A percentile compares a stretch with the other conserved stretches of the same genome.
phyloP scores from a whole-genome alignment of 2,113 vertebrate species.

The Archilochus colubris region DNA sequence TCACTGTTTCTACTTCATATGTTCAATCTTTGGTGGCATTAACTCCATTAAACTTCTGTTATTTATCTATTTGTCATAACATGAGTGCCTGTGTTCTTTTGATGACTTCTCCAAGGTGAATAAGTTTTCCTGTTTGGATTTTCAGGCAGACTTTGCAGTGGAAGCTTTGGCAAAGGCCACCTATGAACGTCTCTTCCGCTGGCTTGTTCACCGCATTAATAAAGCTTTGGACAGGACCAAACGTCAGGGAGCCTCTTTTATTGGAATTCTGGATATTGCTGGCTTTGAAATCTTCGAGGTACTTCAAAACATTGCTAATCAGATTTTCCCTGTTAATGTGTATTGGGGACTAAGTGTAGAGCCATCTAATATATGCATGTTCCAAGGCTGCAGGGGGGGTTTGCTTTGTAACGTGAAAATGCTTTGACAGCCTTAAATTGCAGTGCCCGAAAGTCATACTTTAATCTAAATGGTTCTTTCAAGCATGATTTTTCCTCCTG shows the following conservation, averaged over 20 bases:
- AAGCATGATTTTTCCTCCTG: background rate
- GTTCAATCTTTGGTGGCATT: background rate
- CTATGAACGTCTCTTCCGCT: constrained; percentile 97
- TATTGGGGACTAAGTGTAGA: background rate
- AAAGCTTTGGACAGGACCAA: constrained; percentile 97
- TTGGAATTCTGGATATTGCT: constrained; percentile 97
- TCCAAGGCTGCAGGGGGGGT: background rate
- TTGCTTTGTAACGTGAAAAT: background rate
- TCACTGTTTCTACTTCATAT: background rate
- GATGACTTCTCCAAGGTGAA: background rate
- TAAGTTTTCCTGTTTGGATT: constrained; percentile 3
- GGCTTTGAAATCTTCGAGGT: constrained; percentile 99
- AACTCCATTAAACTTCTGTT: background rate
- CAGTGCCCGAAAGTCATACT: background rate
- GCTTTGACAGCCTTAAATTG: background rate
- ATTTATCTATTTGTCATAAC: background rate
- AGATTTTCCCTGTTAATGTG: background rate
- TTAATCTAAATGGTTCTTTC: background rate
- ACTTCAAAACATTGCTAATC: background rate
- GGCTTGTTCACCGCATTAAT: constrained; percentile 97
- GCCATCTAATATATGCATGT: rapidly evolving
- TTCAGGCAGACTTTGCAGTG: constrained; percentile 95
- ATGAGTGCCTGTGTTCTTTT: background rate
- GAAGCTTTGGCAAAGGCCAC: constrained; percentile 97
- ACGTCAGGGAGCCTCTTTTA: constrained; percentile 96